phyloP scores from a whole-genome alignment of 2,797 vertebrate genomes.

The Steatocranus sp. region DNA sequence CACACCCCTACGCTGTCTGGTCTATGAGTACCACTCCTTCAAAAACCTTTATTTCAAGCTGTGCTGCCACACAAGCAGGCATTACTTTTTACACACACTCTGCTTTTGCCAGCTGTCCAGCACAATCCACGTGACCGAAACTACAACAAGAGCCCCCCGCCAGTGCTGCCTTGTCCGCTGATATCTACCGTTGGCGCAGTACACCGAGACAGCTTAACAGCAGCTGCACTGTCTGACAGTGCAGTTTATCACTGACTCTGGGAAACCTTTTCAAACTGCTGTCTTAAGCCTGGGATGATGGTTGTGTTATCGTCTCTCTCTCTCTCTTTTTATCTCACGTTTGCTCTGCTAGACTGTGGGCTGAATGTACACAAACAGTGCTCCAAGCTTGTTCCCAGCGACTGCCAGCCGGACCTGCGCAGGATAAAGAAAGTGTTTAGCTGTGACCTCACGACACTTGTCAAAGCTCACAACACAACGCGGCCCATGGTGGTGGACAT shows the following conservation, averaged over 20 bases:
- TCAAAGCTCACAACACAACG: constrained; percentile 93
- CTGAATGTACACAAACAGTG: constrained; percentile 98
- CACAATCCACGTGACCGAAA: constrained; percentile 18
- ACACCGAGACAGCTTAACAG: constrained; percentile 25
- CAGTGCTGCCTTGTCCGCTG: constrained; percentile 3
- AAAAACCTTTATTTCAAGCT: constrained; percentile 6
- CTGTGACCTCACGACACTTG: constrained; percentile 95
- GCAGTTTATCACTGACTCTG: constrained; percentile 42
- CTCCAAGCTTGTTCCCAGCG: constrained; percentile 94
- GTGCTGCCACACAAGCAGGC: neutral
- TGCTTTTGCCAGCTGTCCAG: constrained; percentile 29
- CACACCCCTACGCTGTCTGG: neutral
- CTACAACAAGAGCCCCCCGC: constrained; percentile 7
- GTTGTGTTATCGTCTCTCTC: constrained; percentile 38
- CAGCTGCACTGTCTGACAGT: constrained; percentile 36
- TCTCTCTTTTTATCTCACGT: neutral
- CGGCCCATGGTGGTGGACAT: constrained; percentile 98
- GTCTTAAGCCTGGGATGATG: constrained; percentile 33
- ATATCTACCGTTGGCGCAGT: constrained; percentile 37
- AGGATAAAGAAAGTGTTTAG: constrained; percentile 97
- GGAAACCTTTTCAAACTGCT: constrained; percentile 39
- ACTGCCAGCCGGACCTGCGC: constrained; percentile 97
- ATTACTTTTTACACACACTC: neutral
- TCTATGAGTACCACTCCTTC: neutral
- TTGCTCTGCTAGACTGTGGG: constrained; percentile 83